Base-by-base conservation (phyloP, 2,888 invertebrate genomes). In the Sarcophaga rosellei region DNA sequence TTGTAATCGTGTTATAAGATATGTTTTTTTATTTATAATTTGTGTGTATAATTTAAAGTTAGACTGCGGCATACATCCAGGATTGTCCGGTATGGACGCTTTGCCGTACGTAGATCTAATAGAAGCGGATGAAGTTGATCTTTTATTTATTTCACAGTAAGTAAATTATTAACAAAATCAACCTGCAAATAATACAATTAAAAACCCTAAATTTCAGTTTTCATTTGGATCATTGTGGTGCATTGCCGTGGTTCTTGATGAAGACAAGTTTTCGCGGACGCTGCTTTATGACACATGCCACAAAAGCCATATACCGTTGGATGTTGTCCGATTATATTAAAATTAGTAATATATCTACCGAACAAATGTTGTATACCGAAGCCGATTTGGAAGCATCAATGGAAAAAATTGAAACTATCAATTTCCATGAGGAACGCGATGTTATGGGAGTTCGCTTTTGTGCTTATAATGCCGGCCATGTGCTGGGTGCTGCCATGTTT, bases 271-370 rank as follows among this genome's bases (percentile, higher is more conserved):
- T 99, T 93, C 98, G 98, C 90, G 99, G 99, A 0, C 95, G 99
- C 63, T 99, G 99, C 92, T 99, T 99, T 92, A 99, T 99, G 99
- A 99, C 99, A 0, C 99, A 99, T 92, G 99, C 99, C 0, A 99
- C 99, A 0, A 99, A 99, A 94, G 99, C 99, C 44, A 99, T 99
- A 91, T 99, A 99, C 93, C 95, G 99, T 88, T 99, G 99, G 99
- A 95, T 99, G 53, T 94, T 99, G 2, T 99, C 99, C 0, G 99
- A 99, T 95, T 99, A 98, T 92, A 99, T 99, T 85, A 99, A 99
- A 96, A 99, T 99, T 87, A 97, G 99, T 92, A 99, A 99, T 91
- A 99, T 99, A 90, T 98, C 98, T 23, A 98, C 98, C 0, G 98
- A 98, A 91, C 98, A 98, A 93, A 98, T 98, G 97, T 94, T 99